Evolutionary conservation across 2,113 vertebrate genomes (phyloP), one percentile per base, ranked within the genome.

Genomic region (Polyodon spathula): DNA sequence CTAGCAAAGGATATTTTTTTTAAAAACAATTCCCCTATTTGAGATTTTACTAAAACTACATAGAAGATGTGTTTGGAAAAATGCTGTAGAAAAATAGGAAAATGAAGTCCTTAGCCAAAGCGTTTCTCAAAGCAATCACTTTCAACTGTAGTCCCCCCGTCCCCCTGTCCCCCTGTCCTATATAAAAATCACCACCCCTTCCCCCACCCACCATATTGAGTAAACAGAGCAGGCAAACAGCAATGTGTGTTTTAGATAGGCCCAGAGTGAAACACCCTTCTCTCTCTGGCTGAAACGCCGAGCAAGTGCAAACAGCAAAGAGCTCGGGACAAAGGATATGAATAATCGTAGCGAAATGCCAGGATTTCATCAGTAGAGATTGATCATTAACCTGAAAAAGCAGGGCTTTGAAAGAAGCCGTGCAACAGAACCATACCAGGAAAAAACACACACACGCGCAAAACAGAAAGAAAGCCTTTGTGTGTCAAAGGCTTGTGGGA

Each of bases 261-360:
- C 71, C 64, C 68, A 11, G 56, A 52, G 56, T 56, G 16, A 40
- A 15, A 14, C 48, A 50, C 48, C 48, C 48, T 50, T n/a, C 14
- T 50, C 48, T 50, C 12, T 11, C 48, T 14, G 12, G 48, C 75
- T 79, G 76, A 74, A 63, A 6, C 74, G 78, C 76, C 66, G 75
- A 76, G 81, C 75, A 58, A 73, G 72, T 76, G 84, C 82, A 86
- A 88, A 86, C 83, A 88, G 72, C 81, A 68, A 63, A 61, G 63
- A 41, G 44, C 61, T 60, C 11, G 71, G 75, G 81, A 85, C 81
- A 85, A 87, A 83, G 83, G 78, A 56, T 77, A 76, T 84, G 84
- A 86, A 85, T 86, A 85, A 86, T 84, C 80, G 76, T 71, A 79
- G 79, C 68, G 76, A 88, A 84, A 86, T 82, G 85, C 84, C 79